phyloP scores from a whole-genome alignment of 1,140 invertebrate genomes.

The Stegodyphus dumicola region DNA sequence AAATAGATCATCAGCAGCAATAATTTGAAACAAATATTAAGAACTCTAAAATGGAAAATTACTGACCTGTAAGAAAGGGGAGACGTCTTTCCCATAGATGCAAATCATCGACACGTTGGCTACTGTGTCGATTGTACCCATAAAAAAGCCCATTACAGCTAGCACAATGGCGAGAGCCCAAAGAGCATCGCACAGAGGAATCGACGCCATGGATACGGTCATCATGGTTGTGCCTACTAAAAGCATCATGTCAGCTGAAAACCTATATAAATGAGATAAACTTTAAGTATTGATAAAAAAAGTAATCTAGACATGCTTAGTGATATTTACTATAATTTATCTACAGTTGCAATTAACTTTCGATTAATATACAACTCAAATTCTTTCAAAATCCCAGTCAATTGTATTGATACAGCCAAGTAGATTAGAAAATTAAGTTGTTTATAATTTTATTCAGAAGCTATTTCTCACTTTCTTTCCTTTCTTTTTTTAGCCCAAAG shows the following conservation, averaged over 20 bases:
- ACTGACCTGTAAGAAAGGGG: conserved; percentile 71
- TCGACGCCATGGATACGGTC: conserved; percentile 69
- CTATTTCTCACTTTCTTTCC: too few species aligned
- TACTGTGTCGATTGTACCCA: conserved; percentile 72
- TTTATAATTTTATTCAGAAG: too few species aligned
- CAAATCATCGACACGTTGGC: conserved; percentile 72
- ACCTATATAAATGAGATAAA: conserved; percentile 60
- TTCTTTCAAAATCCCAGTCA: too few species aligned
- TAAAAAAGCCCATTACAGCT: conserved; percentile 72
- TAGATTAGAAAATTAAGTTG: too few species aligned
- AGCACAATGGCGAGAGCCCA: conserved; percentile 68
- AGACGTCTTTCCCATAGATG: conserved; percentile 70
- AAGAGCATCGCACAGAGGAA: conserved; percentile 68
- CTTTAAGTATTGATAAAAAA: too few species aligned
- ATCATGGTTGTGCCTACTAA: conserved; percentile 68
- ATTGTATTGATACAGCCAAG: too few species aligned
- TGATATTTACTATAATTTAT: too few species aligned
- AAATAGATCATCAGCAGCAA: background rate
- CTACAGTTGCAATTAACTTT: too few species aligned
- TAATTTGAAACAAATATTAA: background rate
- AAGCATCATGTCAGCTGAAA: conserved; percentile 68
- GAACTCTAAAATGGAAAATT: background rate
- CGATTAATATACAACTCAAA: too few species aligned
- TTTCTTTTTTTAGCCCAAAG: too few species aligned
- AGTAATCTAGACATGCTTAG: too few species aligned